phyloP scores from a whole-genome alignment of 1,140 invertebrate genomes.

The Chelonus insularis region DNA sequence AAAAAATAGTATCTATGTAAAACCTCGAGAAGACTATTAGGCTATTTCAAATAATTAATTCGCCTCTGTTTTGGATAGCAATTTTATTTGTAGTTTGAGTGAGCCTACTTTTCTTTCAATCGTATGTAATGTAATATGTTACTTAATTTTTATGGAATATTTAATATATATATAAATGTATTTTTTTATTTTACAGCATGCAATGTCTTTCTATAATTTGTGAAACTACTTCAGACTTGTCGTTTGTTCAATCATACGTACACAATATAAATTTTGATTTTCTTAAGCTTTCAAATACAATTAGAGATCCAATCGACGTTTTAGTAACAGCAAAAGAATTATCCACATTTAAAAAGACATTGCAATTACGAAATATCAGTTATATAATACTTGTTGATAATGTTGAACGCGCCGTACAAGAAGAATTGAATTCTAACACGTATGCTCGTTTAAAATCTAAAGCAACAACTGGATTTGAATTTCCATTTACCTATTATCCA shows the following conservation, averaged over 20 bases:
- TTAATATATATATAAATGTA: too few relatives aligned
- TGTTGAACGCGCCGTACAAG: slow-evolving; percentile 34
- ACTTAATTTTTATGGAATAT: too few relatives aligned
- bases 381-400: slow-evolving; percentile 38
- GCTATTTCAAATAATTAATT: too few relatives aligned
- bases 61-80: too few relatives aligned
- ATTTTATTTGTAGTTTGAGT: too few relatives aligned
- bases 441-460: slow-evolving; percentile 12
- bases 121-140: too few relatives aligned
- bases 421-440: slow-evolving; percentile 33
- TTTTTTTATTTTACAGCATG: slow-evolving; percentile 32
- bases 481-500: slow-evolving; percentile 39
- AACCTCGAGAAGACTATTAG: too few relatives aligned
- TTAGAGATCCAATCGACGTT: slow-evolving; percentile 34
- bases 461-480: background rate
- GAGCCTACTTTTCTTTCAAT: too few relatives aligned
- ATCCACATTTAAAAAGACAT: slow-evolving; percentile 31
- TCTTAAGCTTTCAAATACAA: slow-evolving; percentile 28
- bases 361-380: slow-evolving; percentile 33
- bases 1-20: too few relatives aligned
- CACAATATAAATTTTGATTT: slow-evolving; percentile 40
- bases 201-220: slow-evolving; percentile 36
- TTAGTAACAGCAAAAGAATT: slow-evolving; percentile 38
- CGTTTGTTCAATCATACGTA: slow-evolving; percentile 31
- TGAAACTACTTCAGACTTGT: slow-evolving; percentile 28